These are phyloP conservation scores for Anoura caudifer DNA, from an alignment of 2,113 vertebrate genomes.

Conservation along the genomic window DNA sequence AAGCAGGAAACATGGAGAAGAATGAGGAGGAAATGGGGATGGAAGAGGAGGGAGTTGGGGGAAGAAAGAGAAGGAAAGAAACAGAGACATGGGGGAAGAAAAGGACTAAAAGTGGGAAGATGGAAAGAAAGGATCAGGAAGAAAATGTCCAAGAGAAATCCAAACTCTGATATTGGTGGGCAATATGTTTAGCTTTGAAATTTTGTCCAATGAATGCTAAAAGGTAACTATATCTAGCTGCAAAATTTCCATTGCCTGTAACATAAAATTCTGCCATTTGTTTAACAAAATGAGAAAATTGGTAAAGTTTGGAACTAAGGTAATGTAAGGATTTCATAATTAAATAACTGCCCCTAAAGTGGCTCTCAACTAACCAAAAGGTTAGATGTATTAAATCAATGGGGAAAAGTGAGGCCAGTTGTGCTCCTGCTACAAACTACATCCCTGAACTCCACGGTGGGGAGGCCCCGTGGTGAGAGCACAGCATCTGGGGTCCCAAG, in stretches of 20 bases:
- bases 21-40: neutral
- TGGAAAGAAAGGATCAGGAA: neutral
- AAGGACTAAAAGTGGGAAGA: neutral
- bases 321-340: neutral
- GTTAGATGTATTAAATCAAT: neutral
- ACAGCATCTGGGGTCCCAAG: neutral
- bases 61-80: too few relatives aligned
- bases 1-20: neutral
- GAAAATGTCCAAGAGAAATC: neutral
- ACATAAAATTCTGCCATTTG: neutral
- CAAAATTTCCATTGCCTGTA: neutral
- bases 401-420: neutral
- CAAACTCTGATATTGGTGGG: neutral
- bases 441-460: rapidly evolving
- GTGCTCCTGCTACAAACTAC: neutral
- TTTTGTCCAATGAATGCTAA: neutral
- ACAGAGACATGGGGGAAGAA: neutral
- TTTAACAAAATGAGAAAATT: neutral
- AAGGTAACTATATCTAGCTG: neutral
- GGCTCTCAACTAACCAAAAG: neutral
- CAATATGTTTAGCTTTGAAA: neutral
- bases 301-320: neutral
- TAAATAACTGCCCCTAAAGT: neutral
- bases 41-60: rapidly evolving
- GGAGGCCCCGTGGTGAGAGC: rapidly evolving